These are phyloP conservation scores for Leptopilina boulardi DNA, from an alignment of 1,140 invertebrate species.

Conservation along the genomic window DNA sequence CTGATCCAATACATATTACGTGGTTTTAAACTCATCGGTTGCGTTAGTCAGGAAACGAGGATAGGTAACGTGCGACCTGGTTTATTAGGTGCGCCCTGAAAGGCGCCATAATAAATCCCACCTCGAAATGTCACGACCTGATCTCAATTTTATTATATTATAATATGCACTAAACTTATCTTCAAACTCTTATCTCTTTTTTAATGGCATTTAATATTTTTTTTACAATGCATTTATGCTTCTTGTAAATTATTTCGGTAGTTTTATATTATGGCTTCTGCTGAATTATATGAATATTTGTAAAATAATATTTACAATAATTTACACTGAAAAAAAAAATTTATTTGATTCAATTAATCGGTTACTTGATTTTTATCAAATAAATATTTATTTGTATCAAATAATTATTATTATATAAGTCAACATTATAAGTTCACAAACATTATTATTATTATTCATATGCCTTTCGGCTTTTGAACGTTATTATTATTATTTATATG, in stretches of 20 bases:
- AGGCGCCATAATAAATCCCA: constrained; percentile 36
- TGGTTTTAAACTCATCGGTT: constrained; percentile 38
- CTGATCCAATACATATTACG: constrained; percentile 35
- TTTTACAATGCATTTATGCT: not conserved
- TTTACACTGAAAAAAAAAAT: too few relatives aligned
- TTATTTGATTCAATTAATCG: too few relatives aligned
- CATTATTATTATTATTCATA: too few relatives aligned
- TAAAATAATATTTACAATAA: too few relatives aligned
- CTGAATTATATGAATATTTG: too few relatives aligned
- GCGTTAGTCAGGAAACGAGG: constrained; percentile 54
- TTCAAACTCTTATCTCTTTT: not conserved
- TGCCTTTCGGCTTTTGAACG: too few relatives aligned
- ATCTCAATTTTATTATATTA: constrained; percentile 18
- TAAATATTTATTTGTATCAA: too few relatives aligned
- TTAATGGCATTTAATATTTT: not conserved
- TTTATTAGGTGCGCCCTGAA: constrained; percentile 49
- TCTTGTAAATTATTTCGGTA: not conserved
- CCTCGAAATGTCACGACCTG: constrained; percentile 52
- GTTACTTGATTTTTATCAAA: too few relatives aligned
- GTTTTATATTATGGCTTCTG: too few relatives aligned
- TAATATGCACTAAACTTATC: not conserved
- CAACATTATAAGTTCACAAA: too few relatives aligned
- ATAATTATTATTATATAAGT: too few relatives aligned
- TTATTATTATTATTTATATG: too few relatives aligned
- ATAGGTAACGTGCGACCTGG: constrained; percentile 53